These are phyloP conservation scores for Pardalotus punctatus DNA, from an alignment of 2,113 vertebrate species.

Conservation along the genomic window DNA sequence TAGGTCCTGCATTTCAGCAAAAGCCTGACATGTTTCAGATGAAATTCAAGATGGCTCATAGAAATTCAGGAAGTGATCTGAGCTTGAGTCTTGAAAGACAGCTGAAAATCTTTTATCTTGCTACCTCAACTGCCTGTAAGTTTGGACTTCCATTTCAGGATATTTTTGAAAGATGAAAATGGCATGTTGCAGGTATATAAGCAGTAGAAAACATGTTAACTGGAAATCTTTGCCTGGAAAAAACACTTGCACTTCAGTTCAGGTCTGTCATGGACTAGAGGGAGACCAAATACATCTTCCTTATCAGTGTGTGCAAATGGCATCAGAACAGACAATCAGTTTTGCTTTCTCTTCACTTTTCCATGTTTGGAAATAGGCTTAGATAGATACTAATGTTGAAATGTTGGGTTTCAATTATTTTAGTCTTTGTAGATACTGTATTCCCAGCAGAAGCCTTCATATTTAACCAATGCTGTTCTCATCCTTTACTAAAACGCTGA, in stretches of 20 bases:
- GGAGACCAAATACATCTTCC: accelerated
- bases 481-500: neutral
- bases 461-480: neutral
- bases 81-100: neutral
- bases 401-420: neutral
- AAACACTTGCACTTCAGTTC: neutral
- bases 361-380: neutral
- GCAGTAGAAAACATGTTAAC: neutral
- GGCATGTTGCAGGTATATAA: neutral
- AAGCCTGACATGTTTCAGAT: neutral
- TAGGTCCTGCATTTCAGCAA: neutral
- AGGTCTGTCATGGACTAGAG: neutral
- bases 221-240: neutral
- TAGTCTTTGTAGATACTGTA: neutral
- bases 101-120: neutral
- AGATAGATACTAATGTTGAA: neutral
- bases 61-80: neutral
- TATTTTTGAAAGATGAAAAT: neutral
- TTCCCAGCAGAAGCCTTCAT: neutral
- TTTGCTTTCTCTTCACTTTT: neutral
- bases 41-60: neutral
- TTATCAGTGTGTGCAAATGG: neutral
- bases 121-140: neutral
- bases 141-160: neutral
- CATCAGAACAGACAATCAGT: neutral